Evolutionary conservation across 2,113 vertebrate species (phyloP), one percentile per base, ranked within the genome.

Genomic region (Glareola pratincola): DNA sequence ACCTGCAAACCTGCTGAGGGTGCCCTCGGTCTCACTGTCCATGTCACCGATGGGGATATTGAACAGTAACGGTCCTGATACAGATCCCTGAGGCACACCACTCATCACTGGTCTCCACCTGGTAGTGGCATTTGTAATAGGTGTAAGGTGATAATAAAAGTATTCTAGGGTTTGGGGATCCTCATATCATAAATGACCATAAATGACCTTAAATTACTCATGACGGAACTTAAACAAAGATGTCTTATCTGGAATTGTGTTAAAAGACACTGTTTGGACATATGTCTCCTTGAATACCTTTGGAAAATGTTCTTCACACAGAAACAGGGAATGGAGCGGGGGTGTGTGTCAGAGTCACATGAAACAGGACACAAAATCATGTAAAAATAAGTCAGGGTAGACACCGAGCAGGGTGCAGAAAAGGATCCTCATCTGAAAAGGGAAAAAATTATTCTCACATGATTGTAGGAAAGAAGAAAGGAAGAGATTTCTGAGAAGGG

Each of bases 11-110:
- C 4, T 14, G 45, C 36, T 39, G 45, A 34, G 47, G 4, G 36
- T 20, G 6, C 5, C 2, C 59, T 53, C 4, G 0, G 10, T n/a
- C 13, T 36, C 36, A 15, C 45, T 39, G 36, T 17, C 29, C 9
- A 0, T 19, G 75, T 18, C 9, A 12, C 1, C 39, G 47, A 34
- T 21, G 29, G 51, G 41, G 21, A 8, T 2, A 26, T 14, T 14
- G 14, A 62, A 63, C 12, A 39, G 14, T 18, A 4, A 6, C 9
- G 16, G 14, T 32, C 27, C 74, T n/a, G 16, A 4, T 37, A 77
- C 0, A 0, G 45, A 78, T 12, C 21, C 29, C 34, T 29, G 54
- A 9, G 17, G 76, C 30, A 12, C 15, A 6, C 36, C 23, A n/a
- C 12, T 50, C 3, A 3, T 23, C 22, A 14, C n/a, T 2, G 9